phyloP scores from a whole-genome alignment of 2,888 invertebrate genomes.

The Lithophane semibrunnea region DNA sequence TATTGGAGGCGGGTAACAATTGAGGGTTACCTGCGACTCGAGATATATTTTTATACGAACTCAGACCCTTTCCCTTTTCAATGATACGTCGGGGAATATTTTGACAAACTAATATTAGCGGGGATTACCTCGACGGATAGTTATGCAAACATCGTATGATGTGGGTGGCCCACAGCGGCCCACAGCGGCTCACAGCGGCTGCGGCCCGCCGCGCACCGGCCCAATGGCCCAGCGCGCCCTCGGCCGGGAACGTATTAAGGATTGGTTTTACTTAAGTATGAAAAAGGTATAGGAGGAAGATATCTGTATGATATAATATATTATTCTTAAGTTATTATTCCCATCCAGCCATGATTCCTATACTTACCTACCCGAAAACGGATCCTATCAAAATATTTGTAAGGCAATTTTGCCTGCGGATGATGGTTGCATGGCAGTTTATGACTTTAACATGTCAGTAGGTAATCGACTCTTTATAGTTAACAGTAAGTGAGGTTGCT shows the following conservation, averaged over 20 bases:
- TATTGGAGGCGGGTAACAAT: slow-evolving; percentile 68
- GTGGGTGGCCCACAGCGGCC: slow-evolving; percentile 28
- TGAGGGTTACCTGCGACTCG: slow-evolving; percentile 67
- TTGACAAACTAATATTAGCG: slow-evolving; percentile 76
- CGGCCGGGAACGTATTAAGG: slow-evolving; percentile 15
- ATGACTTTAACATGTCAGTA: not conserved
- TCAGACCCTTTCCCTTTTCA: slow-evolving; percentile 68
- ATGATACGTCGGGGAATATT: slow-evolving; percentile 71
- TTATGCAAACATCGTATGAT: slow-evolving; percentile 66
- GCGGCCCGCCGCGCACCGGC: not conserved
- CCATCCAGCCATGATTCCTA: slow-evolving; percentile 35
- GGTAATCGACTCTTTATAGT: not conserved
- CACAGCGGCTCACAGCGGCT: not conserved
- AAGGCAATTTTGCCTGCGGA: slow-evolving; percentile 22
- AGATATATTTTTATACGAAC: slow-evolving; percentile 63
- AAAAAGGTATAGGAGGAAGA: slow-evolving; percentile 54
- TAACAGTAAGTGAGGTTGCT: not conserved
- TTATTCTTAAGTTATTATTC: slow-evolving; percentile 50
- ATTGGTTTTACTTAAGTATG: slow-evolving; percentile 59
- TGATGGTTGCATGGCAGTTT: not conserved
- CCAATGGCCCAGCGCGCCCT: slow-evolving; percentile 5
- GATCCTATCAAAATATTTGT: slow-evolving; percentile 50
- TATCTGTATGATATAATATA: slow-evolving; percentile 45
- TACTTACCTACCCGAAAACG: slow-evolving; percentile 26
- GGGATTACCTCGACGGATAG: slow-evolving; percentile 65